phyloP scores from a whole-genome alignment of 2,113 vertebrate genomes.

The Choloepus hoffmanni region DNA sequence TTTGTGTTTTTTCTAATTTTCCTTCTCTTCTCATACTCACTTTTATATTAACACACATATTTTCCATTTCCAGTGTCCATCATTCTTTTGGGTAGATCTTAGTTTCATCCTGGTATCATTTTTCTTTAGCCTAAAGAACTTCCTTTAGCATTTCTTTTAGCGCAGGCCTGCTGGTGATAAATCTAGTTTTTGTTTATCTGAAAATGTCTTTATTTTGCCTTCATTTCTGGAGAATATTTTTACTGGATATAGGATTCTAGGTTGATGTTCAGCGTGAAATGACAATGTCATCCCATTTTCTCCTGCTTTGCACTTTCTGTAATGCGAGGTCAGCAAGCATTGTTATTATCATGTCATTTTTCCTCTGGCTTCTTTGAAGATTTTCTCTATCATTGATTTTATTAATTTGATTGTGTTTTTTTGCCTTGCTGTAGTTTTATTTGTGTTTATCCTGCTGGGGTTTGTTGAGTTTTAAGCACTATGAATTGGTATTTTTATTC shows the following conservation, averaged over 20 bases:
- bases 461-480: background rate
- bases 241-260: background rate
- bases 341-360: background rate
- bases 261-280: background rate
- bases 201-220: background rate
- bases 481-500: background rate
- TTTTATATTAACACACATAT: background rate
- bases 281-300: background rate
- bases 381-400: background rate
- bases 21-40: background rate
- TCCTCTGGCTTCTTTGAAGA: background rate
- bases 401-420: background rate
- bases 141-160: background rate
- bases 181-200: background rate
- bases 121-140: background rate
- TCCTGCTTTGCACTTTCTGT: background rate
- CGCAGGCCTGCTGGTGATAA: background rate
- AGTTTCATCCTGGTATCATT: background rate
- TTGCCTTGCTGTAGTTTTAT: background rate
- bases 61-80: background rate
- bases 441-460: background rate
- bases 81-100: background rate
- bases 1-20: background rate
- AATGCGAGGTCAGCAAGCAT: background rate
- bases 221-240: conserved; percentile 5